Evolutionary conservation across 2,888 invertebrate species (phyloP), one percentile per base, ranked within the genome.

Genomic region (Calliopum simillimum): DNA sequence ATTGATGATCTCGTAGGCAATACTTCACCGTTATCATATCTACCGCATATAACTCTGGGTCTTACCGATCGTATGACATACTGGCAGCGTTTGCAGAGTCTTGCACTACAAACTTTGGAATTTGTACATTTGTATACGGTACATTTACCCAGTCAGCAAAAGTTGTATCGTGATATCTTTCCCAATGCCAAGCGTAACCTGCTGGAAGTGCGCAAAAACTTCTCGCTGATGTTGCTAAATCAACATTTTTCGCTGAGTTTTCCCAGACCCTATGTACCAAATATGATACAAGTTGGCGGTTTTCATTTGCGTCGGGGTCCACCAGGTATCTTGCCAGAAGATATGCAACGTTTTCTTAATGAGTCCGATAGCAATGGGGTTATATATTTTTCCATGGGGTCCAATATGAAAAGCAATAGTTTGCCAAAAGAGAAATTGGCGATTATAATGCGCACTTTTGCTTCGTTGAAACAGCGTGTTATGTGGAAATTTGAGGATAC

Each of bases 61-160:
- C 81, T 81, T 41, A 79, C 80, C 2, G 82, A 85, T 76, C 81
- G 72, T 41, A 87, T 87, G 87, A 77, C 66, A 1, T 82, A 85
- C 25, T 25, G 68, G 2, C 75, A 87, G 71, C 78, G 87, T 8
- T 72, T 83, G 1, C 59, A 72, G 16, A 87, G 87, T 70, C 75
- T 85, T 3, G 68, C 77, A 0, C 76, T 23, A 3, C 16, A 62
- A 2, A 71, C 71, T 11, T 8, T 33, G 33, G 33, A 33, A 14
- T 67, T 73, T 19, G 2, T 78, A 0, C 72, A 78, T 33, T 56
- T 75, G 11, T 62, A 79, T 21, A 71, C 77, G 13, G 47, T 77
- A 0, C 79, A 79, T 53, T 43, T 83, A 25, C 84, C 86, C 0
- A 13, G 53, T 3, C 83, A 84, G 74, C 44, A 74, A 3, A 41